Base-by-base conservation (phyloP, 2,888 invertebrate species). In the Eupithecia centaureata region DNA sequence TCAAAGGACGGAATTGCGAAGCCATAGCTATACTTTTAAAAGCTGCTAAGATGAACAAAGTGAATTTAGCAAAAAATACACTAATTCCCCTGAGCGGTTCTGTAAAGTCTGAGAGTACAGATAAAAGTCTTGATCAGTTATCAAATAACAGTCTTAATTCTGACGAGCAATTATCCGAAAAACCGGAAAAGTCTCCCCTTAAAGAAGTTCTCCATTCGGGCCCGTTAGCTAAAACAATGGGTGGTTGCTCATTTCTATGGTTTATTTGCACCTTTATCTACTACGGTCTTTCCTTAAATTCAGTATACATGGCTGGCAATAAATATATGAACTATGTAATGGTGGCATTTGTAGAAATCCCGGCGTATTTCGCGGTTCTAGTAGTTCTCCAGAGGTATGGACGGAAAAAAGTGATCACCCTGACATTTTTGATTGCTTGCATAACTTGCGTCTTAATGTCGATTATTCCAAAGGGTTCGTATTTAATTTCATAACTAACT, bases 241-340 rank as follows among this genome's bases (percentile, higher is more conserved):
- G 94, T 0, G 95, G 94, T 65, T 96, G 96, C 75, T 96, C 96
- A 12, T 95, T 96, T 77, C 94, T 96, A 78, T 97, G 97, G 97
- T 95, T 96, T 8, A 95, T 96, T 0, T 96, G 96, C 82, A 95
- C 96, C 0, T 95, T 97, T 77, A 95, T 97, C 5, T 97, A 96
- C 82, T 97, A 97, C 76, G 97, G 97, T 0, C 86, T 97, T 15
- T 96, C 96, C 0, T 93, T 97, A 65, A 97, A 96, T 83, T 95
- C 97, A 0, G 96, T 96, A 2, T 94, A 95, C 0, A 86, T 97
- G 63, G 95, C 95, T 51, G 97, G 97, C 0, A 95, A 97, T 83
- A 95, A 95, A 79, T 97, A 97, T 82, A 82, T 96, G 12, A 97
- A 97, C 85, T 97, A 97, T 77, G 96, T 96, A 77, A 90, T 82